Base-by-base conservation (phyloP, 2,113 vertebrate genomes). In the Nycticebus coucang region DNA sequence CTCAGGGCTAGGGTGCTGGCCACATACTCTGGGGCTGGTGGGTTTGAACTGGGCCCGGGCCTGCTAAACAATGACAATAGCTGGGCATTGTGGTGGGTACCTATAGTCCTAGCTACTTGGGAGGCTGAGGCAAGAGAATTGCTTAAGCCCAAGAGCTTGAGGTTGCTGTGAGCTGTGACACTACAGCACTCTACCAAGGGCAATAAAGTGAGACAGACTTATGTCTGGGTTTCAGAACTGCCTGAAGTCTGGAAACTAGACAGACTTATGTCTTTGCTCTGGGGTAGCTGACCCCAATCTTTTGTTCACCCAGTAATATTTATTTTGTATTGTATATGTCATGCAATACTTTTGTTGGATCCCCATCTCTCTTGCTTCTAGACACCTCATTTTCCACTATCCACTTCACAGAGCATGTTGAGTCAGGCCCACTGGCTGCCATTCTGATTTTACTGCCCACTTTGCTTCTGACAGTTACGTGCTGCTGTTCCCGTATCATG, bases 211-310 rank as follows among this genome's bases (percentile, higher is more conserved):
- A 50, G 45, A 50, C 41, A 41, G 41, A 41, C 41, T 41, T 41
- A 41, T 41, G 41, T 41, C 41, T 41, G 33, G 68, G 50, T 69
- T 26, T 77, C 50, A 84, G 50, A 90, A 85, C 35, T 90, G 87
- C 74, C 37, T 94, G 37, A 69, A 53, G 37, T 90, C 60, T 94
- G 71, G 53, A 90, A 90, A 84, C 15, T 84, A 84, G 30, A 9
- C 12, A 78, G 62, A 18, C 68, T 88, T 74, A 21, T 84, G 50
- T 79, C 53, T 79, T 85, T n/a, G 55, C 88, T 91, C 53, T 62
- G 37, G 41, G 66, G 24, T 50, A 85, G 55, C 30, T 71, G 14
- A 79, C 64, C 19, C 62, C 26, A 90, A 15, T 71, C 41, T 62
- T 86, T 79, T 71, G 2, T 24, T 37, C 33, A 79, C 53, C 37